phyloP scores from a whole-genome alignment of 1,140 invertebrate species.

The Idris sp. region DNA sequence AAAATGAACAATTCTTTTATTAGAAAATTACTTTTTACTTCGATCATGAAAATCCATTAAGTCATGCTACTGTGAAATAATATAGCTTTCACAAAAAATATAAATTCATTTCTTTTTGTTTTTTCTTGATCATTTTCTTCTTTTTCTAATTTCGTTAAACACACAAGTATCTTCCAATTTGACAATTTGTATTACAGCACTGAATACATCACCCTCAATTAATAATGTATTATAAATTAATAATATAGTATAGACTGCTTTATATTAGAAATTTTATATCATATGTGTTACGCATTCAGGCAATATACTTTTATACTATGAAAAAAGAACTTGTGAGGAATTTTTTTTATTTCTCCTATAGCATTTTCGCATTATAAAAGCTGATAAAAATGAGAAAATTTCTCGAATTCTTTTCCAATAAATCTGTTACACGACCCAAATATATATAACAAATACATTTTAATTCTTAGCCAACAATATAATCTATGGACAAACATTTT shows the following conservation, averaged over 20 bases:
- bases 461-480: conserved; percentile 11
- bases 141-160: no score
- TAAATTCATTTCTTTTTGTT: no score
- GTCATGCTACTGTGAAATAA: conserved; percentile 16
- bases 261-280: conserved; percentile 16
- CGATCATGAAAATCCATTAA: conserved; percentile 23
- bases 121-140: not conserved
- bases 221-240: not conserved
- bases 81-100: conserved; percentile 11
- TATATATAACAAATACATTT: conserved; percentile 18
- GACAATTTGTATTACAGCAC: no score
- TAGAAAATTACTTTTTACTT: conserved; percentile 26
- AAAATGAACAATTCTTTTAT: no score
- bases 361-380: conserved; percentile 26
- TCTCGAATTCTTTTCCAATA: conserved; percentile 19
- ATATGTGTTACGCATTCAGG: not conserved
- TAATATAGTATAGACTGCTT: conserved; percentile 14
- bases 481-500: not conserved
- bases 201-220: not conserved
- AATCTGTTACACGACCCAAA: conserved; percentile 28
- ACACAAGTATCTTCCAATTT: no score
- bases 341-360: conserved; percentile 15
- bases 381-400: conserved; percentile 25
- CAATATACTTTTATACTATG: conserved; percentile 20
- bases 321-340: conserved; percentile 10